A percentile compares a stretch with the other conserved stretches of the same genome.
Conservation (phyloP, 64 coral and sea anemone genomes). For the Actinia tenebrosa region DNA sequence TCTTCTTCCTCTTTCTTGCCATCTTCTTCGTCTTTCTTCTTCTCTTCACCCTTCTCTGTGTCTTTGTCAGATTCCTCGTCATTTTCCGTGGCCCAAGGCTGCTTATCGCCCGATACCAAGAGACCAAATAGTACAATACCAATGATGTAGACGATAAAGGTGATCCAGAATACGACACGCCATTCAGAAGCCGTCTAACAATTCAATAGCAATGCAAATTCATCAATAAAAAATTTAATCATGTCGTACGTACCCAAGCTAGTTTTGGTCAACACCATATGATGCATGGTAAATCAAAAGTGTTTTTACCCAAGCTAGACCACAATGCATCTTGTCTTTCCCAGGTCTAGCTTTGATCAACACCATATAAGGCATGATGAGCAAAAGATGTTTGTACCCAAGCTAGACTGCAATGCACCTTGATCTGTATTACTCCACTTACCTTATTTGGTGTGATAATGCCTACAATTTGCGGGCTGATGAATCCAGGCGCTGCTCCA, state of each 20-base stretch:
- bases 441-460: slow-evolving; percentile 95
- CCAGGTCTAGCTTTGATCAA: neutral
- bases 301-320: neutral
- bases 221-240: neutral
- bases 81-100: slow-evolving; percentile 71
- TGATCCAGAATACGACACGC: slow-evolving; percentile 98
- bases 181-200: slow-evolving; percentile 88
- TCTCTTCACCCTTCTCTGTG: slow-evolving; percentile 36
- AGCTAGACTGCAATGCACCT: neutral
- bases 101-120: slow-evolving; percentile 80
- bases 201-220: slow-evolving; percentile 11
- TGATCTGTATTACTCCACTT: neutral
- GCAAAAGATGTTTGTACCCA: neutral
- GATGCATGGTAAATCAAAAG: neutral
- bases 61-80: slow-evolving; percentile 40
- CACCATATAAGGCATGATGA: neutral
- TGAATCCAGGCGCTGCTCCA: slow-evolving; percentile 88
- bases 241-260: neutral
- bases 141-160: slow-evolving; percentile 78
- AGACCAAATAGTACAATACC: slow-evolving; percentile 86
- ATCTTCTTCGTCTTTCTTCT: slow-evolving; percentile 37
- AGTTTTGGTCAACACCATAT: neutral
- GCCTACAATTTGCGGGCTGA: slow-evolving; percentile 97
- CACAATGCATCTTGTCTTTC: neutral
- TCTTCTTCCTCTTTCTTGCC: slow-evolving; percentile 33